Conservation (phyloP, 2,113 vertebrate species). For the Cebidichthys violaceus region DNA sequence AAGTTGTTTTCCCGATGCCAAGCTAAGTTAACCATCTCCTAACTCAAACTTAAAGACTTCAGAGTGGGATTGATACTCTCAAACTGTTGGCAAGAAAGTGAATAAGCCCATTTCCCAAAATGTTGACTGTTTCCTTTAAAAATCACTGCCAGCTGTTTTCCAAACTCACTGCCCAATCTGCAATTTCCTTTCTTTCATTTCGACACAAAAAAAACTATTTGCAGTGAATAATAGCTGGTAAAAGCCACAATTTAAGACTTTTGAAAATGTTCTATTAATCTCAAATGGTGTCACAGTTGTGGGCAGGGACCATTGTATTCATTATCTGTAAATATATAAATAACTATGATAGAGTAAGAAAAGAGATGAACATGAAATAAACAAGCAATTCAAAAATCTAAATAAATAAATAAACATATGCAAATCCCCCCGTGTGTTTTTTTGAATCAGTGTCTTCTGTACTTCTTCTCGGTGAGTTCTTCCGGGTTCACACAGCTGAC, state of each 20-base stretch:
- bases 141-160: background rate
- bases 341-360: background rate
- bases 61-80: background rate
- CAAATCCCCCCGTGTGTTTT: background rate
- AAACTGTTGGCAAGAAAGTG: background rate
- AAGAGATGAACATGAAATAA: background rate
- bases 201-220: background rate
- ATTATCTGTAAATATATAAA: background rate
- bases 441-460: background rate
- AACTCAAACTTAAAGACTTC: background rate
- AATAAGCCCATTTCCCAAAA: background rate
- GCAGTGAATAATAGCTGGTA: background rate
- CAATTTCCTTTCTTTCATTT: background rate
- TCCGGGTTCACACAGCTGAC: slow-evolving; percentile 38
- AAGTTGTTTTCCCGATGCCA: too few species aligned
- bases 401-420: background rate
- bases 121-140: background rate
- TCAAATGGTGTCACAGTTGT: background rate
- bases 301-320: background rate
- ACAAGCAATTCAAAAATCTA: background rate
- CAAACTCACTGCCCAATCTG: background rate
- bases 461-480: slow-evolving; percentile 45
- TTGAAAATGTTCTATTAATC: background rate
- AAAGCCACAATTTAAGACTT: background rate
- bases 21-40: background rate